These are phyloP conservation scores for Ladona fulva DNA, from an alignment of 1,140 invertebrate species.

Conservation along the genomic window DNA sequence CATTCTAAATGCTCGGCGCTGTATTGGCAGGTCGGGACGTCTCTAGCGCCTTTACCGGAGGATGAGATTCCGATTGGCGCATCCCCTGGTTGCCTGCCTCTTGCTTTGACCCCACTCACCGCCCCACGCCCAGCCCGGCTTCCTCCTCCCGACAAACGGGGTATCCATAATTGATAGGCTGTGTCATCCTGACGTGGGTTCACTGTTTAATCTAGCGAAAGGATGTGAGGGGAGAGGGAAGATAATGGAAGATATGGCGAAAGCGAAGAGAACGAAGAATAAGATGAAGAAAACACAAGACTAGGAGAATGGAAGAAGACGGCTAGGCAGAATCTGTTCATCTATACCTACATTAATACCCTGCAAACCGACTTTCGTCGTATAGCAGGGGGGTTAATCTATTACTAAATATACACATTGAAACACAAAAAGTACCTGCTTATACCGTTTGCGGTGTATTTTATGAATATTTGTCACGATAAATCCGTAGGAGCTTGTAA, in stretches of 20 bases:
- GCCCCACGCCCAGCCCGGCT: background rate
- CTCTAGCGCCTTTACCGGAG: background rate
- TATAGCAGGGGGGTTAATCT: too few species aligned
- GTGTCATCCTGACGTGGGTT: background rate
- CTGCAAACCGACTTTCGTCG: too few species aligned
- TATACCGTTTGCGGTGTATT: too few species aligned
- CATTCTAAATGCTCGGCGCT: background rate
- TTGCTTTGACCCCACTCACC: background rate
- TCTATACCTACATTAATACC: too few species aligned
- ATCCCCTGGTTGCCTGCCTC: background rate
- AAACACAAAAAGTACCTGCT: too few species aligned
- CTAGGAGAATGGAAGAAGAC: too few species aligned
- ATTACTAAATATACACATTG: too few species aligned
- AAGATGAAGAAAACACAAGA: too few species aligned
- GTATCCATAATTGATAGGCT: constrained; percentile 3
- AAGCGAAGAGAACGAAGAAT: too few species aligned
- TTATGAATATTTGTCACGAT: too few species aligned
- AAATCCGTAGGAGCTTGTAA: too few species aligned
- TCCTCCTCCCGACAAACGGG: background rate
- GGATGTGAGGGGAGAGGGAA: background rate
- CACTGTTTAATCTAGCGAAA: background rate
- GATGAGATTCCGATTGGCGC: background rate
- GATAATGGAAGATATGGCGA: background rate
- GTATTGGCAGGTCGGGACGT: background rate
- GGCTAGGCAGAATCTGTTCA: too few species aligned